phyloP scores from a whole-genome alignment of 1,140 invertebrate species.

The Aphis craccivora region DNA sequence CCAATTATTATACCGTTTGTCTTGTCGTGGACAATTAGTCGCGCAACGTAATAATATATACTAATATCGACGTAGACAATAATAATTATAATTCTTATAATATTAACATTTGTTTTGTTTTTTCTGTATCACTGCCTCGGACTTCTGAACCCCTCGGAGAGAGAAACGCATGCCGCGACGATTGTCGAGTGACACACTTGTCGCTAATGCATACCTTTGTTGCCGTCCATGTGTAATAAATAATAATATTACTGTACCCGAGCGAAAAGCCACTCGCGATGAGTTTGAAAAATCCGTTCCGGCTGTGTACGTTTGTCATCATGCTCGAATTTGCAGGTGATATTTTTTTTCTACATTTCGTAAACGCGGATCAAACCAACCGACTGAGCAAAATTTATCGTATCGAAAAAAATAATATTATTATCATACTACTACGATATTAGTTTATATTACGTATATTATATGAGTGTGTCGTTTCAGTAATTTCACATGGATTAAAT shows the following conservation, averaged over 20 bases:
- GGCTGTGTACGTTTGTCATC: background rate
- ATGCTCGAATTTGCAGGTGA: background rate
- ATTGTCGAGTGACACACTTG: background rate
- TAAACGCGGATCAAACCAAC: background rate
- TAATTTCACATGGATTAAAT: background rate
- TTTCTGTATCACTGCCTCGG: too few relatives aligned
- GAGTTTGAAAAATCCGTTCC: background rate
- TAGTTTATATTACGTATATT: background rate
- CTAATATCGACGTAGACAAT: background rate
- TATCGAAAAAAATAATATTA: constrained; percentile 1
- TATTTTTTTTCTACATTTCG: background rate
- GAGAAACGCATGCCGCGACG: background rate
- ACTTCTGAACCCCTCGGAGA: background rate
- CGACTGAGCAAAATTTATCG: background rate
- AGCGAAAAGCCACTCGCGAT: background rate
- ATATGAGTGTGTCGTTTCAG: background rate
- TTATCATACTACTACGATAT: background rate
- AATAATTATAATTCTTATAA: background rate
- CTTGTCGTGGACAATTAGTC: background rate
- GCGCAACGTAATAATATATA: background rate
- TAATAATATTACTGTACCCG: background rate
- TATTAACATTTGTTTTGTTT: background rate
- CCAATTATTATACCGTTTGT: background rate
- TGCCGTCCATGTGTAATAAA: background rate
- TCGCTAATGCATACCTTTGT: background rate